Evolutionary conservation across 2,888 invertebrate species (phyloP).

Genomic region (Euzetes globulus): DNA sequence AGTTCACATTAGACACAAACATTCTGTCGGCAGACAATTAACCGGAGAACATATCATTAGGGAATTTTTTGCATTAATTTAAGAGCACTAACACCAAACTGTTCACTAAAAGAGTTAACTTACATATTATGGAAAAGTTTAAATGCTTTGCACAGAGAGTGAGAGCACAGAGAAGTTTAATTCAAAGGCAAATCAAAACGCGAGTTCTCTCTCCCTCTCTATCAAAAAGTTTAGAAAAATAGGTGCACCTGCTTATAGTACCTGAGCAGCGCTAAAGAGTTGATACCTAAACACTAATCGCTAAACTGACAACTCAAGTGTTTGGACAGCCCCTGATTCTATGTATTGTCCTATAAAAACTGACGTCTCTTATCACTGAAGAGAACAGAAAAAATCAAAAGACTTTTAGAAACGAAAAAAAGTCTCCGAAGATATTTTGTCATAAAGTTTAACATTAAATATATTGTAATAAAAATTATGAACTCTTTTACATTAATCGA

Average conservation of each 20-base stretch:
- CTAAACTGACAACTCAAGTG: slow-evolving; percentile 5
- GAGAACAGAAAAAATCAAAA: not conserved
- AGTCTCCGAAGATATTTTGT: not conserved
- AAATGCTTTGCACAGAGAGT: not conserved
- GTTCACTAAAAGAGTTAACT: no score
- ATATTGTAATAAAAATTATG: not conserved
- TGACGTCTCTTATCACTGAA: slow-evolving; percentile 8
- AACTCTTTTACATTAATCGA: not conserved
- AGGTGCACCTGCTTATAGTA: slow-evolving; percentile 5
- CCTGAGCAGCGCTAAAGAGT: not conserved
- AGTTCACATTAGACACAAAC: no score
- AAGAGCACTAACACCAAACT: not conserved
- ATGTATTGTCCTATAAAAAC: slow-evolving; percentile 26
- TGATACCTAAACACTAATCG: not conserved
- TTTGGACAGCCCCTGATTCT: slow-evolving; percentile 23
- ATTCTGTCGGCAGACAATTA: not conserved
- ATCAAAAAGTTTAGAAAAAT: not conserved
- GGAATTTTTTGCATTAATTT: not conserved
- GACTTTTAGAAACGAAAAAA: not conserved
- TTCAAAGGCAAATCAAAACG: slow-evolving; percentile 7
- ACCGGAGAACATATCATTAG: slow-evolving; percentile 1
- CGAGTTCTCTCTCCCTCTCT: not conserved
- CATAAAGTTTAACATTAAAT: slow-evolving; percentile 4
- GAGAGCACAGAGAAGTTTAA: not conserved
- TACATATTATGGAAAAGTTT: not conserved